Percentiles rank a stretch among this genome's conserved stretches.
phyloP scores from a whole-genome alignment of 2,888 invertebrate species.

The Xestia ashworthii region DNA sequence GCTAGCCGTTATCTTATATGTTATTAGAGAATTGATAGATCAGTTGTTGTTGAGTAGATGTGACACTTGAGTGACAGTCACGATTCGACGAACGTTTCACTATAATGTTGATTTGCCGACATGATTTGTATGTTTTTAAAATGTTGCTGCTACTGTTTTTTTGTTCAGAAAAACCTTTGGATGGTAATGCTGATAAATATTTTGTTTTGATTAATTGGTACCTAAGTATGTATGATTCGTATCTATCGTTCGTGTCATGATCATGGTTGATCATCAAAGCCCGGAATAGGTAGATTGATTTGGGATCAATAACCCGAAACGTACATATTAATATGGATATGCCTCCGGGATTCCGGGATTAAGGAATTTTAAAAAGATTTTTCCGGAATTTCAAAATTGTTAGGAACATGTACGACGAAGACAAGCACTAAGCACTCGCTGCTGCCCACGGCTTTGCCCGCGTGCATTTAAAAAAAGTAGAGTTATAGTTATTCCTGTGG shows the following conservation, averaged over 20 bases:
- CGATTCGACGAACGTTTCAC: constrained; percentile 35
- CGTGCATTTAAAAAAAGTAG: too few species aligned
- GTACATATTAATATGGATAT: too few species aligned
- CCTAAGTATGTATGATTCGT: background rate
- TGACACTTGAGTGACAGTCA: constrained; percentile 63
- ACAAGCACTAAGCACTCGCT: too few species aligned
- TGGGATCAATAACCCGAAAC: too few species aligned
- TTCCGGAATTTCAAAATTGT: too few species aligned
- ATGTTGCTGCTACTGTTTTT: constrained; percentile 64
- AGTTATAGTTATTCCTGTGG: too few species aligned
- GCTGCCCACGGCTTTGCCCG: too few species aligned
- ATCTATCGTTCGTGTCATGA: background rate
- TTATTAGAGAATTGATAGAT: constrained; percentile 70
- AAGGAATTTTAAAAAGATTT: too few species aligned
- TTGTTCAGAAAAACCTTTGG: constrained; percentile 18
- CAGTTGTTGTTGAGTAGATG: constrained; percentile 61
- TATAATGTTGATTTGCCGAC: constrained; percentile 29
- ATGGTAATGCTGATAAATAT: constrained; percentile 20
- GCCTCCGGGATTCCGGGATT: too few species aligned
- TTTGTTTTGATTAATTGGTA: constrained; percentile 7
- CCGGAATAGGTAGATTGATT: too few species aligned
- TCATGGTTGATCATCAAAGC: too few species aligned
- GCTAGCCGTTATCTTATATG: constrained; percentile 71
- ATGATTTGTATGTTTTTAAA: constrained; percentile 45
- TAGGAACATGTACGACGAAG: too few species aligned